Base-by-base conservation (phyloP, 2,888 invertebrate genomes). In the Drosophila anomalata region DNA sequence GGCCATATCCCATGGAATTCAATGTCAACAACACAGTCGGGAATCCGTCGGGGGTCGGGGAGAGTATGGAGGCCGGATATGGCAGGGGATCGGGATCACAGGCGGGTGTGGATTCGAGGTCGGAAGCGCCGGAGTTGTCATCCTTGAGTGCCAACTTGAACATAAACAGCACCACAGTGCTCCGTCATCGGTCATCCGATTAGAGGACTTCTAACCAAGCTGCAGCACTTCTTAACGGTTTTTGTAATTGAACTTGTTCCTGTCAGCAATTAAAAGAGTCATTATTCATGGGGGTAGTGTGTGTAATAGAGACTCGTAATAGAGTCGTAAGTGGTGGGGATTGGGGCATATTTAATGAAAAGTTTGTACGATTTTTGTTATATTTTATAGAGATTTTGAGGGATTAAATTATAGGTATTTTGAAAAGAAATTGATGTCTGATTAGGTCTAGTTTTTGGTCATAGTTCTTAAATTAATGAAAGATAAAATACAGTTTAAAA, bases 1-100 rank as follows among this genome's bases (percentile, higher is more conserved):
- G 51, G 65, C 57, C 65, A 70, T 75, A 87, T 84, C 70, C 74
- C 46, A 68, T 51, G 66, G 76, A 79, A 85, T 87, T 83, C 88
- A 87, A 87, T 83, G 83, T 83, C 88, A 83, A 79, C 82, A 79
- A 58, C 58, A 79, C 57, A 73, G 29, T 66, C 51, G 63, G 72
- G 39, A 39, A 70, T 29, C 53, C 50, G 26, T 29, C 31, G 39
- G 52, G 20, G 44, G 22, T 17, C 44, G 26, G 60, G 24, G 29
- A 33, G 29, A 8, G 26, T 29, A 26, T 6, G 39, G 20, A 60
- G 55, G 58, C 47, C 56, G 54, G 69, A 62, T 72, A 66, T 68
- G 52, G 77, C 57, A 52, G 65, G 59, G 60, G 73, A 17, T 8
- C 14, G 60, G 73, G 29, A 14, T 29, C 4, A 9, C 8, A 7